A percentile compares a stretch with the other conserved stretches of the same genome.
Evolutionary conservation across 2,113 vertebrate genomes (phyloP).

Genomic region (Ptyas mucosa): DNA sequence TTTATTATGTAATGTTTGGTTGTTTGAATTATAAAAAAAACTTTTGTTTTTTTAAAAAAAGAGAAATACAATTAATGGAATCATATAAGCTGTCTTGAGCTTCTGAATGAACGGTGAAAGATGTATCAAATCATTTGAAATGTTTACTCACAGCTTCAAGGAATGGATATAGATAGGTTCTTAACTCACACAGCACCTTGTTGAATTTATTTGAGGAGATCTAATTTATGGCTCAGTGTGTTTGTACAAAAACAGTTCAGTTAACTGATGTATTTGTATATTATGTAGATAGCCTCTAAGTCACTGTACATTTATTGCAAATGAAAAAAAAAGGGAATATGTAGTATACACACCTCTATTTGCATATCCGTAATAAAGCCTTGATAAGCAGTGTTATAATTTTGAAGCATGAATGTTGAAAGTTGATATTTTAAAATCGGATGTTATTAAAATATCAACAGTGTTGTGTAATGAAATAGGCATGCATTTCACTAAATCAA

Average conservation of each 20-base stretch:
- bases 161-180: background rate
- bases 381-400: constrained; percentile 25
- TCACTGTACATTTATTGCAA: constrained; percentile 25
- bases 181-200: background rate
- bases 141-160: background rate
- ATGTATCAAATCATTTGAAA: background rate
- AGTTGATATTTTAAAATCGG: background rate
- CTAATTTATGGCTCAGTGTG: background rate
- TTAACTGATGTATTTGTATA: background rate
- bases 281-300: background rate
- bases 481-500: constrained; percentile 38
- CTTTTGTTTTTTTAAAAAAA: too few relatives aligned
- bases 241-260: background rate
- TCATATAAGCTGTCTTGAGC: background rate
- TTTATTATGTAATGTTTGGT: too few relatives aligned
- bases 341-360: background rate
- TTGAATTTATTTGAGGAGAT: background rate
- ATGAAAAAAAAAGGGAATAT: constrained; percentile 25
- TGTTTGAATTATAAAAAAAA: too few relatives aligned
- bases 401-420: constrained; percentile 36
- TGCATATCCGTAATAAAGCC: background rate
- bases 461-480: constrained; percentile 41
- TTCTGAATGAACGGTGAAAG: background rate
- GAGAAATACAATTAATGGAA: background rate
- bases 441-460: constrained; percentile 52